Evolutionary conservation across 1,140 invertebrate species (phyloP).

Genomic region (Nebria ingens): DNA sequence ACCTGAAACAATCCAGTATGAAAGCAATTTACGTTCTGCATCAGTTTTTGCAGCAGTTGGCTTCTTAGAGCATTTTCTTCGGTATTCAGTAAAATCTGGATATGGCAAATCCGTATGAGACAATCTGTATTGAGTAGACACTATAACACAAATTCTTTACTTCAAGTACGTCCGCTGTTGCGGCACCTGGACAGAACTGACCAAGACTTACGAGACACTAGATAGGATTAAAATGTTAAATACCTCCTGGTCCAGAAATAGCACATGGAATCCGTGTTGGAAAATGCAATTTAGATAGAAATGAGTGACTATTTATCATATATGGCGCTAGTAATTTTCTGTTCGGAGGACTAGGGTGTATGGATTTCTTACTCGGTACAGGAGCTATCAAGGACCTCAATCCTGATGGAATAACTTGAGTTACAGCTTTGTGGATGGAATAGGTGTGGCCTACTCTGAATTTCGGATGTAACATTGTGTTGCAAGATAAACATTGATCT

Average conservation of each 20-base stretch:
- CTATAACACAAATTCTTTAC: no score
- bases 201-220: no score
- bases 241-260: no score
- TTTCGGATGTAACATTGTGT: no score
- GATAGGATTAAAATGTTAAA: no score
- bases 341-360: conserved; percentile 21
- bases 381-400: conserved; percentile 38
- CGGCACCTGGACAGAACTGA: no score
- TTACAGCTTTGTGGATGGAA: conserved; percentile 45
- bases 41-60: conserved; percentile 44
- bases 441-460: no score
- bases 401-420: conserved; percentile 44
- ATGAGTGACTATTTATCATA: no score
- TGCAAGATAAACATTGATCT: no score
- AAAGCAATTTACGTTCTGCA: conserved; percentile 56
- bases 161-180: no score
- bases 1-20: conserved; percentile 73
- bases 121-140: conserved; percentile 60
- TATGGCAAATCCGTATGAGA: conserved; percentile 82
- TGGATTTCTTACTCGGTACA: conserved; percentile 32
- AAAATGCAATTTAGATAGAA: no score
- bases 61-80: conserved; percentile 53
- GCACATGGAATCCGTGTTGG: no score
- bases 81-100: conserved; percentile 78
- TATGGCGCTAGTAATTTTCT: conserved; percentile 17